These are phyloP conservation scores for Argyresthia albistria DNA, from an alignment of 2,888 invertebrate species.

Conservation along the genomic window DNA sequence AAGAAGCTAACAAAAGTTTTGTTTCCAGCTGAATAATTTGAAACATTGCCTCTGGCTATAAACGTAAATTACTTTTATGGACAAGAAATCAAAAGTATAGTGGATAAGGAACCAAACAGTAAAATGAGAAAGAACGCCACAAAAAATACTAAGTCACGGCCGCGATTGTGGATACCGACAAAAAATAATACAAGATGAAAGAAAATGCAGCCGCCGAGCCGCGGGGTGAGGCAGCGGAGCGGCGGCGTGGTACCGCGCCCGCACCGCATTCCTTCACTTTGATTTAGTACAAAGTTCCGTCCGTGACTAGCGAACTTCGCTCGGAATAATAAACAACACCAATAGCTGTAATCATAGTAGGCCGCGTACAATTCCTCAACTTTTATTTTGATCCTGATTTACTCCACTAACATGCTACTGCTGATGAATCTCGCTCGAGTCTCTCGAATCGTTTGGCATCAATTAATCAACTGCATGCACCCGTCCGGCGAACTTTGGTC, in stretches of 20 bases:
- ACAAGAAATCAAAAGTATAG: neutral
- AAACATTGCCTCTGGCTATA: neutral
- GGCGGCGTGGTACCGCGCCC: conserved; percentile 24
- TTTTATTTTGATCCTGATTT: neutral
- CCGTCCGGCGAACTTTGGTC: too few relatives aligned
- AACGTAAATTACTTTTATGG: neutral
- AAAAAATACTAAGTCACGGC: conserved; percentile 9
- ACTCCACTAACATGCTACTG: neutral
- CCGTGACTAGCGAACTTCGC: conserved; percentile 6
- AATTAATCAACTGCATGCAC: neutral
- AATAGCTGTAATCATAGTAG: conserved; percentile 2
- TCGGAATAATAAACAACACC: conserved; percentile 4
- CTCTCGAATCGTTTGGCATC: neutral
- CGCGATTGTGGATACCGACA: conserved; percentile 11
- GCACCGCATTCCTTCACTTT: conserved; percentile 16
- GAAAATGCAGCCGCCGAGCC: conserved; percentile 17
- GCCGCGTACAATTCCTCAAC: neutral
- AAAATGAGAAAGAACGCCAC: conserved; percentile 2
- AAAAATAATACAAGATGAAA: conserved; percentile 12
- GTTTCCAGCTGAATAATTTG: neutral
- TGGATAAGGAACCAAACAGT: conserved; percentile 5
- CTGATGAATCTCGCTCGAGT: neutral
- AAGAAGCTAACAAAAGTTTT: too few relatives aligned
- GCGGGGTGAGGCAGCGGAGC: conserved; percentile 22
- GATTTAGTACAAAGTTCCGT: conserved; percentile 13